phyloP scores from a whole-genome alignment of 2,888 invertebrate genomes.

The Anoplius nigerrimus region DNA sequence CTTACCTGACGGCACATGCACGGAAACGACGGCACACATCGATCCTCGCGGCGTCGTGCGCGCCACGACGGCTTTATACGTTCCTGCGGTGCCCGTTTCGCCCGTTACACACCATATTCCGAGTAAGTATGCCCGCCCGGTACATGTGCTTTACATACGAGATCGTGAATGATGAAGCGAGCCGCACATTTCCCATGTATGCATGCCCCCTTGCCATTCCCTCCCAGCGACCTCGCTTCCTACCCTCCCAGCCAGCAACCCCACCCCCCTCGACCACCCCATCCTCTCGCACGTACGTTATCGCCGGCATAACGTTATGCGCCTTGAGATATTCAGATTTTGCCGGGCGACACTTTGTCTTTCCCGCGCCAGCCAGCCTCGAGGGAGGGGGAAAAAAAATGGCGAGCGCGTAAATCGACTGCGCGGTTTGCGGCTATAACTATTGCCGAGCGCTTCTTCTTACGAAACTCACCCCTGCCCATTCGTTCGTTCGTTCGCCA shows the following conservation, averaged over 20 bases:
- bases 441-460: no score
- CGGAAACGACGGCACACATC: no score
- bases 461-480: no score
- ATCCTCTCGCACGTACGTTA: constrained; percentile 23
- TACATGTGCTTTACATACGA: constrained; percentile 41
- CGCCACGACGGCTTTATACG: constrained; percentile 1
- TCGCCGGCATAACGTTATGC: constrained; percentile 34
- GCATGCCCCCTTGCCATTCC: constrained; percentile 27
- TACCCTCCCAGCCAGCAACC: no score
- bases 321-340: constrained; percentile 49
- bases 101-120: constrained; percentile 37
- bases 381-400: no score
- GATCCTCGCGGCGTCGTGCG: no score
- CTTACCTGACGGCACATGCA: no score
- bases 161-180: constrained; percentile 55
- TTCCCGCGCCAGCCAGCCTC: constrained; percentile 19
- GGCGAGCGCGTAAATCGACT: no score
- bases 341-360: constrained; percentile 41
- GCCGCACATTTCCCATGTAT: constrained; percentile 39
- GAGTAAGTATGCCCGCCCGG: constrained; percentile 30
- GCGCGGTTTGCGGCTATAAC: no score
- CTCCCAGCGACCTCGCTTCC: no score
- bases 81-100: constrained; percentile 21
- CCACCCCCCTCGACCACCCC: no score
- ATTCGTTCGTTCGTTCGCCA: no score